Base-by-base conservation (phyloP, 2,888 invertebrate species). In the Panorpa germanica region DNA sequence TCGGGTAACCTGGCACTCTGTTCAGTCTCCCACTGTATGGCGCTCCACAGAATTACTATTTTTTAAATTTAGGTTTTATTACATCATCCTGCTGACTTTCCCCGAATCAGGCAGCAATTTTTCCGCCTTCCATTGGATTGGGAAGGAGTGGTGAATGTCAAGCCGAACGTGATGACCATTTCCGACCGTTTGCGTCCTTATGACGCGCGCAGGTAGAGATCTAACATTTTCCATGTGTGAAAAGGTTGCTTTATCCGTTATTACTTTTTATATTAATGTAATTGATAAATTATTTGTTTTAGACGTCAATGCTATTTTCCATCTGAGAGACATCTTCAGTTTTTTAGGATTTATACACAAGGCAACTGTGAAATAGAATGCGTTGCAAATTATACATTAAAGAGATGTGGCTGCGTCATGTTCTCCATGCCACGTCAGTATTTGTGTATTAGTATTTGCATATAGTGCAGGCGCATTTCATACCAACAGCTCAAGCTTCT, bases 131-230 rank as follows among this genome's bases (percentile, higher is more conserved):
- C 76, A 7, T 50, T 74, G 33, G 65, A 69, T 33, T 71, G 74
- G 45, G 75, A 76, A 49, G 64, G 76, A 2, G 61, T 75, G 2
- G 71, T 74, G 2, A 67, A 71, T 1, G 67, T 77, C 9, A 69
- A 71, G 45, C 77, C 77, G 1, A 72, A 74, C 46, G 75, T 77
- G 62, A 75, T 76, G 57, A 74, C 72, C 3, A 77, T 76, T 3
- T 71, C 72, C 1, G 62, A 63, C 31, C 70, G 70, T 13, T 50
- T 77, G 4, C 58, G 55, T 39, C 59, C 62, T 31, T 76, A 76
- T 37, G 60, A 64, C 31, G 68, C 75, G 1, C 53, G 59, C 18
- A 54, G 55, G 61, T 52, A 29, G 12, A n/a, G n/a, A n/a, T n/a
- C 7, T 17, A 23, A 21, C 12, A 14, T 21, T 11, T 17, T 22